These are phyloP conservation scores for Pachydiplax longipennis DNA, from an alignment of 2,888 invertebrate genomes.

Conservation along the genomic window DNA sequence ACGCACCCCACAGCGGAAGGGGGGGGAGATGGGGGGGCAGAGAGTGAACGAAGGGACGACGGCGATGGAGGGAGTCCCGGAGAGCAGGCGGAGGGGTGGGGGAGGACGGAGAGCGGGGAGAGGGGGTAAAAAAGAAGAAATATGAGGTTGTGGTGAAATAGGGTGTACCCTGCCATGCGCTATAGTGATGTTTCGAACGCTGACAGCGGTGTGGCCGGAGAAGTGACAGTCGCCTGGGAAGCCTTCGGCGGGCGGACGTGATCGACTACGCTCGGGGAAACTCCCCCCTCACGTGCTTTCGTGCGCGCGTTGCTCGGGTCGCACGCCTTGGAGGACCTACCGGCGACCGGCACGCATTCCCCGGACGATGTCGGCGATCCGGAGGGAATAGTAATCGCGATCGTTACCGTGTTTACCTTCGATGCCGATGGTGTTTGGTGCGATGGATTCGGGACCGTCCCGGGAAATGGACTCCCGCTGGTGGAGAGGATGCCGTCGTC, in stretches of 20 bases:
- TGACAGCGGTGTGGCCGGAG: constrained; percentile 41
- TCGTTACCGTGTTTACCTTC: neutral
- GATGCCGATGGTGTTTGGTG: neutral
- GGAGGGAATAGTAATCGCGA: neutral
- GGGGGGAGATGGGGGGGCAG: neutral
- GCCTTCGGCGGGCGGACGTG: constrained; percentile 41
- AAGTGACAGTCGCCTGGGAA: constrained; percentile 42
- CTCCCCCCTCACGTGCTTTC: neutral
- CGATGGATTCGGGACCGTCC: neutral
- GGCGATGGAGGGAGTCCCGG: neutral
- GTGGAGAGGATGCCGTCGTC: neutral
- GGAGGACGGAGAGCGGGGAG: constrained; percentile 17
- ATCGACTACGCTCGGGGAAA: constrained; percentile 23
- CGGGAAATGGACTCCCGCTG: neutral
- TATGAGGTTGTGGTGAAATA: constrained; percentile 46
- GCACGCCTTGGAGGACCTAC: neutral
- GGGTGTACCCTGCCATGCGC: constrained; percentile 46
- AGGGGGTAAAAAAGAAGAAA: constrained; percentile 14
- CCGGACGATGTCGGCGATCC: neutral
- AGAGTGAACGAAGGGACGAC: neutral
- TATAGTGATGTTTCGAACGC: constrained; percentile 43
- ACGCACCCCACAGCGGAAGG: constrained; percentile 29
- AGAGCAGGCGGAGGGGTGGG: constrained; percentile 5
- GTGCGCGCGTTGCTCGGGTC: neutral
- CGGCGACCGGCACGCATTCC: neutral